A percentile compares a stretch with the other conserved stretches of the same genome.
Evolutionary conservation across 2,113 vertebrate genomes (phyloP).

Genomic region (Bufo gargarizans): DNA sequence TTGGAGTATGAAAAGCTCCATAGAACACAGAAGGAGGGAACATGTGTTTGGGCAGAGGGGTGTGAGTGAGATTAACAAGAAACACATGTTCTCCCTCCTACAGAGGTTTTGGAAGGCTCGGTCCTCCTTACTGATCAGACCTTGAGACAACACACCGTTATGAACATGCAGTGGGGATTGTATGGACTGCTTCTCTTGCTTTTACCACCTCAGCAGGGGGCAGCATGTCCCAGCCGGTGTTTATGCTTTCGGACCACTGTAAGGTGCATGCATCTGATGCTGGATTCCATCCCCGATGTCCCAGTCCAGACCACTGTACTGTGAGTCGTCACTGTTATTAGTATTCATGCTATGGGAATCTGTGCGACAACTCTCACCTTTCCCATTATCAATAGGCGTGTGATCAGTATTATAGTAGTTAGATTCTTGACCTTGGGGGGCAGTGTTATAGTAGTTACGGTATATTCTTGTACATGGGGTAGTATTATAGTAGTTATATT

Average conservation of each 20-base stretch:
- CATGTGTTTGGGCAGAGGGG: slow-evolving; percentile 46
- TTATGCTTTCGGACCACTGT: slow-evolving; percentile 85
- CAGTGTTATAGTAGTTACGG: too few species aligned
- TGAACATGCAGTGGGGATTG: slow-evolving; percentile 64
- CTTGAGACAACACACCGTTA: slow-evolving; percentile 60
- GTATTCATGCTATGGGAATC: not conserved
- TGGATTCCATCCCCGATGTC: slow-evolving; percentile 81
- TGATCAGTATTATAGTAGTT: too few species aligned
- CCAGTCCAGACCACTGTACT: slow-evolving; percentile 82
- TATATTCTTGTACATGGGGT: not conserved
- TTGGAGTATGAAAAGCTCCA: not conserved
- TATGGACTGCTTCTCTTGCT: slow-evolving; percentile 62
- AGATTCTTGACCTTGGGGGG: too few species aligned
- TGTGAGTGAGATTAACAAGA: slow-evolving; percentile 68
- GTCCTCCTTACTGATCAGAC: slow-evolving; percentile 66
- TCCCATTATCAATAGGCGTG: too few species aligned
- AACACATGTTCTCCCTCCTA: slow-evolving; percentile 74
- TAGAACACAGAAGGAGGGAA: slow-evolving; percentile 21
- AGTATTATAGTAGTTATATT: not conserved
- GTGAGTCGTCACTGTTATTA: slow-evolving; percentile 72
- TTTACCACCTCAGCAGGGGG: not conserved
- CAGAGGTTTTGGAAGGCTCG: slow-evolving; percentile 66
- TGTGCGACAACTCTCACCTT: too few species aligned
- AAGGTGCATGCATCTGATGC: slow-evolving; percentile 85
- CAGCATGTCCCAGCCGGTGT: slow-evolving; percentile 79